Evolutionary conservation across 2,797 vertebrate genomes (phyloP).

Genomic region (Alcedo atthis): DNA sequence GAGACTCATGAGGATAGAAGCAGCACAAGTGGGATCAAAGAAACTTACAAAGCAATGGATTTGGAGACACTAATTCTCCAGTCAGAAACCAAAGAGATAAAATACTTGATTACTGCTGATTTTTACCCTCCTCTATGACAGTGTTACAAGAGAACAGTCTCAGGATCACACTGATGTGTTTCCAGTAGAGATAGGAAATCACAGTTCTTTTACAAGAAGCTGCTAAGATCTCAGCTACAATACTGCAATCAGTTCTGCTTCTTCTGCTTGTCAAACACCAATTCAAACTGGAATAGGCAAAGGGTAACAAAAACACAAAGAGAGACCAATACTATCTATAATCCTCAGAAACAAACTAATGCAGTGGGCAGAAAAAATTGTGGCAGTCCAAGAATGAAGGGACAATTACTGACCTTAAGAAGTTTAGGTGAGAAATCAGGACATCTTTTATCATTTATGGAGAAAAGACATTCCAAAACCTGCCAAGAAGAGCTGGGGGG

Average conservation of each 20-base stretch:
- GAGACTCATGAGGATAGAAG: neutral
- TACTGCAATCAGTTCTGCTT: neutral
- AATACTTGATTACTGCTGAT: neutral
- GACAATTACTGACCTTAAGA: neutral
- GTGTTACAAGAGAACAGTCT: neutral
- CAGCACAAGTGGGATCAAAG: neutral
- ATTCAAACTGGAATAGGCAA: neutral
- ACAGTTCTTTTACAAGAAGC: neutral
- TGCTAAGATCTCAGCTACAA: neutral
- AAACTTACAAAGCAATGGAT: neutral
- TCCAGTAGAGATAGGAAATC: neutral
- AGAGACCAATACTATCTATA: neutral
- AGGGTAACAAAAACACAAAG: neutral
- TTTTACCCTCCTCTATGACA: neutral
- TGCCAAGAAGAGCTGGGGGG: neutral
- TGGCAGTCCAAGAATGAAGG: neutral
- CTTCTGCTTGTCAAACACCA: neutral
- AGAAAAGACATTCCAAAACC: neutral
- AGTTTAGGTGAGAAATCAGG: neutral
- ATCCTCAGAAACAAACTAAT: neutral
- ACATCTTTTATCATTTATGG: neutral
- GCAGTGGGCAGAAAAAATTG: neutral
- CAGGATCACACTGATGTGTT: rapidly evolving
- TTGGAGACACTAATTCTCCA: neutral
- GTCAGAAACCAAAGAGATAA: neutral